Evolutionary conservation across 2,113 vertebrate genomes (phyloP).

Genomic region (Motacilla tschutschensis): DNA sequence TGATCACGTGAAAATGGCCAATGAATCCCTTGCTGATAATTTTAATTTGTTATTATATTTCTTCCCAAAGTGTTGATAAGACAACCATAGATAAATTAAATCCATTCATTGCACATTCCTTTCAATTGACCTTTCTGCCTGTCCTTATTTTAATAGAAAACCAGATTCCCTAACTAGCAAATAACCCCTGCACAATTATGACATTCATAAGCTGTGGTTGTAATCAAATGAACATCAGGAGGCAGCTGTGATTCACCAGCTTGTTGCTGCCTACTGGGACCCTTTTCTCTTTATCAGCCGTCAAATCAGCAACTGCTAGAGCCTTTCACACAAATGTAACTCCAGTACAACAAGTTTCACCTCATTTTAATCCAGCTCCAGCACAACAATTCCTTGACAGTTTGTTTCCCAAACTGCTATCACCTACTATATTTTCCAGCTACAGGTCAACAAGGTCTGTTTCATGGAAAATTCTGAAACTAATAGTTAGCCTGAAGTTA

Average conservation of each 20-base stretch:
- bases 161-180: not conserved
- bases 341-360: not conserved
- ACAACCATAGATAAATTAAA: not conserved
- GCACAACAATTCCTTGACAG: not conserved
- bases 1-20: not conserved
- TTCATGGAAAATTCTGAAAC: not conserved
- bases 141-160: not conserved
- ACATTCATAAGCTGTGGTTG: not conserved
- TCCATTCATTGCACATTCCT: not conserved
- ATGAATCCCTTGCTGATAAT: not conserved
- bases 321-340: not conserved
- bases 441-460: not conserved
- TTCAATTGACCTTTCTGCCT: not conserved
- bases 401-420: not conserved
- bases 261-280: not conserved
- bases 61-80: constrained; percentile 1
- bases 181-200: not conserved
- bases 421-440: not conserved
- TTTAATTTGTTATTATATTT: not conserved
- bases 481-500: not conserved
- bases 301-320: not conserved
- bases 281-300: not conserved
- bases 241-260: not conserved
- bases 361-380: not conserved
- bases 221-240: constrained; percentile 19